Conservation (phyloP, 2,797 vertebrate species). For the Phalloptychus januarius region DNA sequence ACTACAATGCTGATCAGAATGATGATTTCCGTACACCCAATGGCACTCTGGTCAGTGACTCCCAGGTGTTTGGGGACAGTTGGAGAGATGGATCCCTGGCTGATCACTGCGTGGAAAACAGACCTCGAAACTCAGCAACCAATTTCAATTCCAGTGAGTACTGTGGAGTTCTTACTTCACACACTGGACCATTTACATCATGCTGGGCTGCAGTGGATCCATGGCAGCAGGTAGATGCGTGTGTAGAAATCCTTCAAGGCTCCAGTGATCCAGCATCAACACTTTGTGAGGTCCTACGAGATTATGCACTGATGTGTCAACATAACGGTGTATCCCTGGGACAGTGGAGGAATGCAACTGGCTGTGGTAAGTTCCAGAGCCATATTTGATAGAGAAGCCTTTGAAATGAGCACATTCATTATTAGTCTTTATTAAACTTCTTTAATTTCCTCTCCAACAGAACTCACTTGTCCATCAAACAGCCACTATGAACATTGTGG, state of each 20-base stretch:
- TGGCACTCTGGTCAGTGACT: constrained; percentile 32
- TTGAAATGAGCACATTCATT: neutral
- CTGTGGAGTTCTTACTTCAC: constrained; percentile 60
- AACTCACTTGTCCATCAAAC: constrained; percentile 63
- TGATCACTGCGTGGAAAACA: constrained; percentile 48
- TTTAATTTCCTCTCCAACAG: constrained; percentile 41
- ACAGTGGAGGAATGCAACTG: constrained; percentile 70
- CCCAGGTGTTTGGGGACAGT: constrained; percentile 65
- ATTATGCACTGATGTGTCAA: constrained; percentile 73
- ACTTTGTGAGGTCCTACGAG: constrained; percentile 5
- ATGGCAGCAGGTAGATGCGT: constrained; percentile 32
- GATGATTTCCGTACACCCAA: constrained; percentile 68
- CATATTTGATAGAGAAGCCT: accelerated
- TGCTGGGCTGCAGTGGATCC: constrained; percentile 60
- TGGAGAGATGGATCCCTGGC: constrained; percentile 58
- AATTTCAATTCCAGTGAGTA: constrained; percentile 33
- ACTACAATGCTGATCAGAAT: constrained; percentile 55
- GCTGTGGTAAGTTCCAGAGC: constrained; percentile 52
- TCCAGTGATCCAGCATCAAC: constrained; percentile 44
- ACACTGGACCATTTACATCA: constrained; percentile 64
- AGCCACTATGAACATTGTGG: constrained; percentile 76
- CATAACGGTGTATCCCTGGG: constrained; percentile 44
- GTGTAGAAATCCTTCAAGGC: constrained; percentile 35
- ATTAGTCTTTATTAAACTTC: neutral
- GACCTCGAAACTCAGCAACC: neutral